Evolutionary conservation across 2,888 invertebrate species (phyloP), one percentile per base, ranked within the genome.

Genomic region (Dynastes hyllus): DNA sequence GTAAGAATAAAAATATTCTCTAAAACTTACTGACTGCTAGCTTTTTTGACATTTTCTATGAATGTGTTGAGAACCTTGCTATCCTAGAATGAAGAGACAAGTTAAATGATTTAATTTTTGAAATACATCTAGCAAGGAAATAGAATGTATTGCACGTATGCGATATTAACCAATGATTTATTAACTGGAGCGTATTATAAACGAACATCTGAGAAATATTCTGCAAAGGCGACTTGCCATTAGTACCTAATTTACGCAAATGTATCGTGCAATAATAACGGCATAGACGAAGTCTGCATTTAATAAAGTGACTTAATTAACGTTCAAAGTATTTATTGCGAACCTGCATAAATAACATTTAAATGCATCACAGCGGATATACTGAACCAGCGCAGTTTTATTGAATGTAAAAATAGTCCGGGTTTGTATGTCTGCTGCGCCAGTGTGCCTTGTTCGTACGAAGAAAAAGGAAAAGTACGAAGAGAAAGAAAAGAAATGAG

Each of bases 261-360:
- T 77, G 69, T 58, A 40, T 77, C 78, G 65, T 37, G 70, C 71
- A 78, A 78, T 77, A 70, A 67, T 78, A 71, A 78, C 63, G 73
- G 73, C 61, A 63, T 66, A 77, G 71, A 63, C 45, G n/a, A 55
- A 69, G 37, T 29, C 55, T 67, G 63, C 70, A 65, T 76, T 79
- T 79, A 76, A 79, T 79, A 79, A 79, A 76, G 79, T 63, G 75
- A 79, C 79, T 79, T 79, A 79, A 79, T 79, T 79, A 79, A 76
- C 76, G 76, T 76, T 63, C 53, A 61, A 69, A 69, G 78, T 66
- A 76, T 70, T 67, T 76, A 79, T 76, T 75, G 69, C 79, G 70
- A 58, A 79, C 67, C 70, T 69, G 76, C 73, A 73, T 78, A 78
- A 78, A 78, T 78, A 71, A 76, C 79, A 66, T 79, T 77, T 79